Evolutionary conservation across 2,113 vertebrate species (phyloP).

Genomic region (Mohoua ochrocephala): DNA sequence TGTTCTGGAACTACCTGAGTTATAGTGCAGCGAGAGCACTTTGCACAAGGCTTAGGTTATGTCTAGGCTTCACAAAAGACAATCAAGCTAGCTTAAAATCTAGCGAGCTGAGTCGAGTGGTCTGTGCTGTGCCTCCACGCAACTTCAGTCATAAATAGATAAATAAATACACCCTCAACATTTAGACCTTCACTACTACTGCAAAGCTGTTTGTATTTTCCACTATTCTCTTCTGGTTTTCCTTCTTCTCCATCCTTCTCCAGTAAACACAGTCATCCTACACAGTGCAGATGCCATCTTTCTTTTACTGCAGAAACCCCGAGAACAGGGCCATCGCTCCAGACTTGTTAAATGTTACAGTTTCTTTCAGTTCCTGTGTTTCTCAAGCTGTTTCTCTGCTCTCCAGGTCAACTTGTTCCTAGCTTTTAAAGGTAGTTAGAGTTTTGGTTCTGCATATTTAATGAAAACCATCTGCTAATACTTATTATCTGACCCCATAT

Average conservation of each 20-base stretch:
- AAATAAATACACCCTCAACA: not conserved
- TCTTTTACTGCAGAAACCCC: not conserved
- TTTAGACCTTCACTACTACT: not conserved
- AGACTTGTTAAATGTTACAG: not conserved
- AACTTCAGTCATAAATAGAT: not conserved
- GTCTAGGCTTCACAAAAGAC: not conserved
- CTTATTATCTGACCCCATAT: not conserved
- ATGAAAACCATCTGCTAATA: not conserved
- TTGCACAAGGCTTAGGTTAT: not conserved
- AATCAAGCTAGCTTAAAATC: not conserved
- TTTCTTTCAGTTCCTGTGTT: not conserved
- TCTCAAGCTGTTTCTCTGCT: not conserved
- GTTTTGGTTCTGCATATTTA: not conserved
- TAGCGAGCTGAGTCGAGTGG: not conserved
- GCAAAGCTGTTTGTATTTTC: not conserved
- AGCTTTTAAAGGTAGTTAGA: not conserved
- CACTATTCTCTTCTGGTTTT: not conserved
- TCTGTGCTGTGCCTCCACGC: not conserved
- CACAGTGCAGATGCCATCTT: not conserved
- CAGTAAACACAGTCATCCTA: not conserved
- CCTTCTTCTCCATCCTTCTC: not conserved
- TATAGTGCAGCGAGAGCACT: not conserved
- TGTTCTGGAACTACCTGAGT: not conserved
- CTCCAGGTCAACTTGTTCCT: not conserved
- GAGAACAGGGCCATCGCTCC: rapidly evolving